Evolutionary conservation across 1,140 invertebrate genomes (phyloP).

Genomic region (Nilaparvata lugens): DNA sequence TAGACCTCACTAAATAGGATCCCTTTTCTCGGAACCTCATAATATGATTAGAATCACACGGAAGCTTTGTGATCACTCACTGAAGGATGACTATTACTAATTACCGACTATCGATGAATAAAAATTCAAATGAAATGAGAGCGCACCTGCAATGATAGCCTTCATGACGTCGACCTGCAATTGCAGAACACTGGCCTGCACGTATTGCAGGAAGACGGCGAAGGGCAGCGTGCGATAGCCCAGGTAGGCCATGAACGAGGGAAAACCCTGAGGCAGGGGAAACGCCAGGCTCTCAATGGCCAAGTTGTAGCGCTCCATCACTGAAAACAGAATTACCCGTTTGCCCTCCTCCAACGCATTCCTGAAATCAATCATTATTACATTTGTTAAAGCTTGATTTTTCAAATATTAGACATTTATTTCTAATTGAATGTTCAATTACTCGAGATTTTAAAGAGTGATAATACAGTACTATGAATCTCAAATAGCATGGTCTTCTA

Average conservation of each 20-base stretch:
- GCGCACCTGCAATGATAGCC: conserved; percentile 62
- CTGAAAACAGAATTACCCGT: conserved; percentile 16
- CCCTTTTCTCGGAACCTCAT: no score
- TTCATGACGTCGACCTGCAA: conserved; percentile 80
- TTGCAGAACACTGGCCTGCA: conserved; percentile 69
- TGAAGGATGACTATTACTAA: no score
- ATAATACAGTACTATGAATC: no score
- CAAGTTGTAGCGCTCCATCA: conserved; percentile 51
- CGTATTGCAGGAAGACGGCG: conserved; percentile 67
- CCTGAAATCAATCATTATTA: conserved; percentile 18
- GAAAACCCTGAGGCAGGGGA: conserved; percentile 73
- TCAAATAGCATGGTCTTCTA: no score
- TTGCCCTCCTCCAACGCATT: conserved; percentile 18
- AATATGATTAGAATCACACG: no score
- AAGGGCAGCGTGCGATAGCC: conserved; percentile 66
- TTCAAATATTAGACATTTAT: neutral
- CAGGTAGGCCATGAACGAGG: conserved; percentile 76
- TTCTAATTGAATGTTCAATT: conserved; percentile 3
- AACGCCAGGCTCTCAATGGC: conserved; percentile 69
- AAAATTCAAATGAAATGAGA: no score
- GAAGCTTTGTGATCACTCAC: no score
- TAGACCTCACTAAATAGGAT: no score
- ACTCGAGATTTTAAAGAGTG: neutral
- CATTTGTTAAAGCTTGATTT: neutral
- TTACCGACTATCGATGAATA: no score